Percentiles rank a stretch among this genome's conserved stretches.
phyloP scores from a whole-genome alignment of 1,140 invertebrate genomes.

The Aphaenogaster ashmeadi region DNA sequence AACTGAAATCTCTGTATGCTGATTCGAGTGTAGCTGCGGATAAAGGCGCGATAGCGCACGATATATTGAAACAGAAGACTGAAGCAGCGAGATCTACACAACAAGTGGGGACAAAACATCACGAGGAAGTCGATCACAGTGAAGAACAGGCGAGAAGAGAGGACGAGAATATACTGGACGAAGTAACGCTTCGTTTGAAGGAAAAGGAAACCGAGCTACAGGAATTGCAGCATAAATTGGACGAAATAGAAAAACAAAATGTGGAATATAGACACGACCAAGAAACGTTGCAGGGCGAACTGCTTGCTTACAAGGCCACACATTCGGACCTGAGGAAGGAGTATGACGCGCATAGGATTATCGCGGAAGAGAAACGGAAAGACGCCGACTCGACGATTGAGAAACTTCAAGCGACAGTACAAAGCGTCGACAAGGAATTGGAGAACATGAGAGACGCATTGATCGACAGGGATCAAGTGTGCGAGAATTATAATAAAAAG shows the following conservation, averaged over 20 bases:
- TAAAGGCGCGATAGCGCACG: conserved; percentile 79
- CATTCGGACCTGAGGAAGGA: conserved; percentile 76
- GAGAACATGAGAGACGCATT: conserved; percentile 72
- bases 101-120: conserved; percentile 69
- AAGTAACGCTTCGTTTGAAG: conserved; percentile 85
- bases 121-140: conserved; percentile 76
- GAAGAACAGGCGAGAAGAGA: conserved; percentile 72
- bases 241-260: conserved; percentile 65
- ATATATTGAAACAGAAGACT: conserved; percentile 85
- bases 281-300: conserved; percentile 86
- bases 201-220: conserved; percentile 87
- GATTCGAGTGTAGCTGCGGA: conserved; percentile 66
- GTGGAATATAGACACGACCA: conserved; percentile 88
- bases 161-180: conserved; percentile 85
- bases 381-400: conserved; percentile 67
- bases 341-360: conserved; percentile 66
- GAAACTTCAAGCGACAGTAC: conserved; percentile 71
- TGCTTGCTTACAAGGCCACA: conserved; percentile 82
- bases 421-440: conserved; percentile 75
- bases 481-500: conserved; percentile 73
- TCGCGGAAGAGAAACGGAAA: conserved; percentile 59
- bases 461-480: conserved; percentile 72
- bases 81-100: conserved; percentile 85
- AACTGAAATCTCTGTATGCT: conserved; percentile 63
- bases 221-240: conserved; percentile 76